Evolutionary conservation across 2,888 invertebrate species (phyloP), one percentile per base, ranked within the genome.

Genomic region (Baccha elongata): DNA sequence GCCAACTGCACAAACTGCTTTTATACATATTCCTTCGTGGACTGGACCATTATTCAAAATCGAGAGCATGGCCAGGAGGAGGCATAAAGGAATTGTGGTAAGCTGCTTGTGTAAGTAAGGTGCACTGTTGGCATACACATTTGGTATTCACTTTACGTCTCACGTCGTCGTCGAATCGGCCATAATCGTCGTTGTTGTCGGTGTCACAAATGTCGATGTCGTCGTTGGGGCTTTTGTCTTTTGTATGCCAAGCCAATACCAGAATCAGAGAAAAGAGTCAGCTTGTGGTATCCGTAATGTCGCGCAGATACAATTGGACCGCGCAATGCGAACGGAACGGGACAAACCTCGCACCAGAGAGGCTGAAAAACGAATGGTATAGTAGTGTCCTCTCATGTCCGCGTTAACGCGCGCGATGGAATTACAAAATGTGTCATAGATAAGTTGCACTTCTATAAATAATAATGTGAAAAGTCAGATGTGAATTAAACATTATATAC

Each of bases 361-460:
- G n/a, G 17, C 29, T 44, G 53, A 50, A 37, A 19, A 65, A 58
- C 23, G 74, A 42, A 55, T 55, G 62, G 67, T 72, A n/a, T n/a
- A 72, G 72, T 44, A 83, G 76, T 83, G 78, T 83, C 76, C 83
- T 83, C 78, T 83, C 78, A 78, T 78, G 83, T 83, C 83, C 76
- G 76, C 72, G 72, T 68, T 78, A 83, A 83, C 78, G 68, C 83
- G 60, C 60, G 78, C 83, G 83, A 83, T 83, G 83, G 78, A 83
- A 83, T 83, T 83, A 83, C 83, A 83, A 76, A 83, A 83, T 83
- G 55, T 83, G 83, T 78, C 83, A 83, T 78, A 83, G 83, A 83
- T 83, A 83, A 83, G 83, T 83, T 78, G 83, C 83, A 83, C 83
- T 83, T 83, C 83, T 83, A 83, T 83, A 83, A 83, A 83, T 83